Evolutionary conservation across 1,140 invertebrate genomes (phyloP).

Genomic region (Schlechtendalia chinensis): DNA sequence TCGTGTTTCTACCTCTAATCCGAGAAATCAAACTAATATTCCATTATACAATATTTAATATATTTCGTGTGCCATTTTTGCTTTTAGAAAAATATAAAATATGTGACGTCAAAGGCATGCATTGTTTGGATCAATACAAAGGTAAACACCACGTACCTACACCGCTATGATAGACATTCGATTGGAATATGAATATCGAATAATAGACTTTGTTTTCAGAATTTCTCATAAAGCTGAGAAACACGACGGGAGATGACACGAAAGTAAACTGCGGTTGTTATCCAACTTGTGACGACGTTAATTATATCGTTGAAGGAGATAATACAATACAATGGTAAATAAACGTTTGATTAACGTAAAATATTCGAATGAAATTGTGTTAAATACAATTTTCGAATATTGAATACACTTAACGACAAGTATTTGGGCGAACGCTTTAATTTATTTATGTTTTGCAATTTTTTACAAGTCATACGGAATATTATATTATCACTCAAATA

Average conservation of each 20-base stretch:
- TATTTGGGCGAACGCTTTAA: no score
- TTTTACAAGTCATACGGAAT: no score
- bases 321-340: conserved; percentile 52
- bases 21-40: no score
- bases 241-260: background rate
- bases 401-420: no score
- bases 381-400: no score
- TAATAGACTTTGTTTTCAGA: conserved; percentile 25
- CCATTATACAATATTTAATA: no score
- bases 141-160: conserved; percentile 56
- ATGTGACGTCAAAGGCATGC: conserved; percentile 63
- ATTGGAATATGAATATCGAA: background rate
- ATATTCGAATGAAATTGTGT: no score
- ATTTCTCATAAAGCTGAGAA: conserved; percentile 41
- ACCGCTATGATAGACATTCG: background rate
- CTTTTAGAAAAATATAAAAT: conserved; percentile 60
- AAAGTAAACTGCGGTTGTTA: conserved; percentile 61
- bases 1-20: no score
- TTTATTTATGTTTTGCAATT: no score
- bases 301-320: conserved; percentile 58
- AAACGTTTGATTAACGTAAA: background rate
- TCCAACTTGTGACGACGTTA: conserved; percentile 65
- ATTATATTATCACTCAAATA: no score
- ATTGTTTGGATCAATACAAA: conserved; percentile 63
- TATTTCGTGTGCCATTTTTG: background rate